phyloP scores from a whole-genome alignment of 2,113 vertebrate species.

The Promerops cafer region DNA sequence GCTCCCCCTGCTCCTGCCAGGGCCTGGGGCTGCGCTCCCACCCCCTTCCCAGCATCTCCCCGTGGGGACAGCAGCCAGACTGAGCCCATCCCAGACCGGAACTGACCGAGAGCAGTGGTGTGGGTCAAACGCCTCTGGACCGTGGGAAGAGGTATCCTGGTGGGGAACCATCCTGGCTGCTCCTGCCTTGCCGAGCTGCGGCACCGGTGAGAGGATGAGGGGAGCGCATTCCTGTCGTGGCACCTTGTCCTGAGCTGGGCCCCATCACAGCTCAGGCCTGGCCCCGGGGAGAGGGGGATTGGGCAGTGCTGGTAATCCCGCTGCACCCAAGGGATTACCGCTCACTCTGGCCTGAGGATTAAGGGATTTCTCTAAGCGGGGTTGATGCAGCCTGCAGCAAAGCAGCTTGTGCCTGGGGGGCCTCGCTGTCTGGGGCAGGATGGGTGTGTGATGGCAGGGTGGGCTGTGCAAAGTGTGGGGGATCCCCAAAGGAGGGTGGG shows the following conservation, averaged over 20 bases:
- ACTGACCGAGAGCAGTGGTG: fast-evolving
- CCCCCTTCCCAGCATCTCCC: neutral
- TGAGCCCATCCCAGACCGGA: fast-evolving
- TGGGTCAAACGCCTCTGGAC: fast-evolving
- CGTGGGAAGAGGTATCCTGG: fast-evolving
- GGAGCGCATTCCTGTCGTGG: fast-evolving
- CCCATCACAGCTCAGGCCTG: fast-evolving
- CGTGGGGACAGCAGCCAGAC: fast-evolving
- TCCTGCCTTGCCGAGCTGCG: fast-evolving
- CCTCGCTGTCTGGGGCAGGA: neutral
- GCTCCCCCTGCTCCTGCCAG: neutral
- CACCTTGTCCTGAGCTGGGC: neutral
- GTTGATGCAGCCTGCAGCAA: neutral
- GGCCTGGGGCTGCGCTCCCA: fast-evolving
- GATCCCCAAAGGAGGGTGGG: neutral
- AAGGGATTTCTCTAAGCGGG: conserved; percentile 44
- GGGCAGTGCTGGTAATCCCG: neutral
- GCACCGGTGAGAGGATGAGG: neutral
- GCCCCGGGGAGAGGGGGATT: neutral
- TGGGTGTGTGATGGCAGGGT: neutral
- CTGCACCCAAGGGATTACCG: neutral
- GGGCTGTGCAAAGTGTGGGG: neutral
- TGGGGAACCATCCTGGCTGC: fast-evolving
- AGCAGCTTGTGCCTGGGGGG: neutral
- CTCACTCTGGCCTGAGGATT: neutral